Evolutionary conservation across 2,113 vertebrate species (phyloP), one percentile per base, ranked within the genome.

Genomic region (Anthoscopus minutus): DNA sequence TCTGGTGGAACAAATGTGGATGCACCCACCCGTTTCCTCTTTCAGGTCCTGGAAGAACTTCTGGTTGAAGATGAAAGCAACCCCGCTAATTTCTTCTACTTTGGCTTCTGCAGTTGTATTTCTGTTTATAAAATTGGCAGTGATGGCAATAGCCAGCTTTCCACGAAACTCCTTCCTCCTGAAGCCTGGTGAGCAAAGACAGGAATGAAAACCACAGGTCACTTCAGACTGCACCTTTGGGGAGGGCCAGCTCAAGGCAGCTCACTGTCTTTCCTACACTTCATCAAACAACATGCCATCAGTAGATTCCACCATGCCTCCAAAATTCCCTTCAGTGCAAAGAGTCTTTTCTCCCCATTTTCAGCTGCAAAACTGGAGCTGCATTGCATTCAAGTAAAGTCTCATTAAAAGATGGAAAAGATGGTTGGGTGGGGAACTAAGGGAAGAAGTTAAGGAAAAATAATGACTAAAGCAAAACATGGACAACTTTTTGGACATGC

Each of bases 11-110:
- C 72, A 90, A 54, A 88, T 9, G 61, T 60, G 47, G 67, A 86
- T 76, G 61, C 14, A 94, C 98, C 56, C 84, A 99, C 99, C 99
- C 17, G 99, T 99, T 96, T 99, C 99, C 89, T 99, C 99, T 97
- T 98, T 99, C 81, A 99, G 98, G 94, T 99, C 99, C 82, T 98
- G 98, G 91, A 99, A 99, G 97, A 99, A 99, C 96, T 99, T 99
- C 97, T 99, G 99, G 95, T 99, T 99, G 97, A 99, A 99, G 97
- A 99, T 99, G 95, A 99, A 99, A 96, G 99, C 99, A 92, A 99
- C 99, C 0, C 99, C 99, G 20, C 99, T 99, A 73, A 99, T 99
- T 98, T 99, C 99, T 90, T 99, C 99, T 74, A 99, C 99, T 96
- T 99, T 99, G 71, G 99, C 99, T 96, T 99, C 99, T 2, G 99